Evolutionary conservation across 2,888 invertebrate genomes (phyloP).

Genomic region (Eustalomyia histrio): DNA sequence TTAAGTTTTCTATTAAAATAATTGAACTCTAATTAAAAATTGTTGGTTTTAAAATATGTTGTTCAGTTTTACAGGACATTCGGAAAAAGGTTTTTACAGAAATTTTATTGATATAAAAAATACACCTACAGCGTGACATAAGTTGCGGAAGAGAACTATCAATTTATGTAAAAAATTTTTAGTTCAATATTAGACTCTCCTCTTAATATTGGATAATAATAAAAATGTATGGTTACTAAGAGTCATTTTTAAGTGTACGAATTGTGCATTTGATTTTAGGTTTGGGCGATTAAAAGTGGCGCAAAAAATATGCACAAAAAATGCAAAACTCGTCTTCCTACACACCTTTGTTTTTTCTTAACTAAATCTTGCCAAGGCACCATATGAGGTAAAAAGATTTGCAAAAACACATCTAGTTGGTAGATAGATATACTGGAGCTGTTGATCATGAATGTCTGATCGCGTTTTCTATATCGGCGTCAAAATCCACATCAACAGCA

Average conservation of each 20-base stretch:
- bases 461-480: slow-evolving; percentile 65
- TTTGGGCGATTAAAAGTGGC: slow-evolving; percentile 64
- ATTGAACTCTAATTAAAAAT: no score
- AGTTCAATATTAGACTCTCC: no score
- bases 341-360: slow-evolving; percentile 58
- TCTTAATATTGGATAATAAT: no score
- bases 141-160: no score
- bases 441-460: slow-evolving; percentile 64
- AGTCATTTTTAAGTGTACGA: slow-evolving; percentile 38
- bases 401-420: slow-evolving; percentile 36
- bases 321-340: slow-evolving; percentile 63
- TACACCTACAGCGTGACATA: no score
- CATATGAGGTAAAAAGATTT: slow-evolving; percentile 47
- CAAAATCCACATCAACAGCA: slow-evolving; percentile 61
- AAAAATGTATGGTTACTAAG: no score
- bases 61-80: no score
- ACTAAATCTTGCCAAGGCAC: slow-evolving; percentile 15
- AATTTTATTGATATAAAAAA: no score
- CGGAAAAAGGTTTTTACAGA: no score
- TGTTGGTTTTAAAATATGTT: no score
- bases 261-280: slow-evolving; percentile 40
- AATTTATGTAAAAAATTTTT: no score
- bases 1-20: no score
- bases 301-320: slow-evolving; percentile 42
- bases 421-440: slow-evolving; percentile 37